Percentiles rank a stretch among this genome's conserved stretches.
These are phyloP conservation scores for Vulpes lagopus DNA, from an alignment of 2,113 vertebrate genomes.

Conservation along the genomic window DNA sequence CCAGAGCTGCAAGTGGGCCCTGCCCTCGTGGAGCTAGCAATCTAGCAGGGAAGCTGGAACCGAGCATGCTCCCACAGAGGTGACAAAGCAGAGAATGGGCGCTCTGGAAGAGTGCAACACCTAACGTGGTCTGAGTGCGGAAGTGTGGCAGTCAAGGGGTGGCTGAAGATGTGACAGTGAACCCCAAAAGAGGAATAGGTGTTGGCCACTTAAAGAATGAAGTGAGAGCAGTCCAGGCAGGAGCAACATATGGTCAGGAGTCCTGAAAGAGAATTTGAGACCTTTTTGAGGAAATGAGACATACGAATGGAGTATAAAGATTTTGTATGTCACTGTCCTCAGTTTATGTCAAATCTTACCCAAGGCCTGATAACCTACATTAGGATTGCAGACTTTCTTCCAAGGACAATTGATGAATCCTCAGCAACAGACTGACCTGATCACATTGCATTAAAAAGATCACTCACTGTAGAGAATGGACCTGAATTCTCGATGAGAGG, in stretches of 20 bases:
- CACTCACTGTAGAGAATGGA: not conserved
- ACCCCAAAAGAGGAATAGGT: not conserved
- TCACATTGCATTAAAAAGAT: not conserved
- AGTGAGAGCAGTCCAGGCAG: not conserved
- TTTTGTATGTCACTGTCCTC: not conserved
- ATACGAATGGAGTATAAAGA: not conserved
- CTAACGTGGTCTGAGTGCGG: not conserved
- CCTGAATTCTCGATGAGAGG: not conserved
- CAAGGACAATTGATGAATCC: not conserved
- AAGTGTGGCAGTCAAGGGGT: not conserved
- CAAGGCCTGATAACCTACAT: not conserved
- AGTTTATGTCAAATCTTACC: not conserved
- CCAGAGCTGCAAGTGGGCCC: not conserved
- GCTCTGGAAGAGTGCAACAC: not conserved
- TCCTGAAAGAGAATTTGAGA: not conserved
- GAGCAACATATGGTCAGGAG: not conserved
- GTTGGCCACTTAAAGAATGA: not conserved
- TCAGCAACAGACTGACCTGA: not conserved
- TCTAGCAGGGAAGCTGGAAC: not conserved
- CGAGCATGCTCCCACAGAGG: not conserved
- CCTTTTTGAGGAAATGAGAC: not conserved
- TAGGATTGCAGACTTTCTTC: not conserved
- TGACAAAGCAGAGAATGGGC: not conserved
- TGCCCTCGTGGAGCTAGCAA: not conserved
- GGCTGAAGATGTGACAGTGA: not conserved